Conservation (phyloP, 1,140 invertebrate species). For the Ostrea denselamellosa region DNA sequence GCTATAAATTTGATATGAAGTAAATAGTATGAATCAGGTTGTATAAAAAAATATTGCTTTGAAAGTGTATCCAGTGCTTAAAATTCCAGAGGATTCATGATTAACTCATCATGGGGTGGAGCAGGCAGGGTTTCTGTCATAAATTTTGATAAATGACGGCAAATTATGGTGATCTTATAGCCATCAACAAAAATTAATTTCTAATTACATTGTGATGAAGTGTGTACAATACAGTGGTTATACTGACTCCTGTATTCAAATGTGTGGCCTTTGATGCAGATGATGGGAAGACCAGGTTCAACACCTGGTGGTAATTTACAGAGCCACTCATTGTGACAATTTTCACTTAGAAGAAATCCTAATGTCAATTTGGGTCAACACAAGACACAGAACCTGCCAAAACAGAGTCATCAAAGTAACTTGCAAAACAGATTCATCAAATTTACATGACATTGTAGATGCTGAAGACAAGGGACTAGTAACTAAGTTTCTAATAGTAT, state of each 20-base stretch:
- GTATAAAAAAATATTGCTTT: not conserved
- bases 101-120: not conserved
- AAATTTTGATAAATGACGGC: conserved; percentile 22
- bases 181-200: conserved; percentile 28
- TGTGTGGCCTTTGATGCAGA: conserved; percentile 30
- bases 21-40: conserved; percentile 26
- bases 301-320: conserved; percentile 35
- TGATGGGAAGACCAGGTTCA: conserved; percentile 2
- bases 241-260: conserved; percentile 1
- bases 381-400: not conserved
- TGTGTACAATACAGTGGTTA: conserved; percentile 6
- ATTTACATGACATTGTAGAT: conserved; percentile 10
- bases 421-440: not conserved
- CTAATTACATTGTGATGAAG: conserved; percentile 29
- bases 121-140: conserved; percentile 24
- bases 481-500: not conserved
- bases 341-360: conserved; percentile 8
- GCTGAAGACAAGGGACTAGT: not conserved
- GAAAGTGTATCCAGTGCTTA: not conserved
- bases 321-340: conserved; percentile 6
- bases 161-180: conserved; percentile 28
- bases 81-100: conserved; percentile 17
- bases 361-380: conserved; percentile 7
- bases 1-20: conserved; percentile 38
- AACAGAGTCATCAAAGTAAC: too few relatives aligned